Base-by-base conservation (phyloP, 1,140 invertebrate genomes). In the Zaprionus taronus region DNA sequence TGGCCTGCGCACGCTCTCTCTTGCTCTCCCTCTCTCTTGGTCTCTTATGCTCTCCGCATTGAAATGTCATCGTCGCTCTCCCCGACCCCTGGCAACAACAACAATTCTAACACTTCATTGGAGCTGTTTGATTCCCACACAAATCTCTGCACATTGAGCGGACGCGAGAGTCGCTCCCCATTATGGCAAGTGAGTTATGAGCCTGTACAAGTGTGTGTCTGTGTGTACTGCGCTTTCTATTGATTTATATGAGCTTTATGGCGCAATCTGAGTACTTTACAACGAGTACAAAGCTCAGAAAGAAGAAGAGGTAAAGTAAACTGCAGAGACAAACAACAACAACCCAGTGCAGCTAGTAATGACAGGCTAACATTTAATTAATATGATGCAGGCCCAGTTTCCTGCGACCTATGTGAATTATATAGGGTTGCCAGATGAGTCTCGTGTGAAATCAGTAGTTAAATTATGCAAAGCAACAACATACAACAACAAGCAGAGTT, bases 221-320 rank as follows among this genome's bases (percentile, higher is more conserved):
- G 72, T 82, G 62, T 63, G 51, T 44, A 55, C 78, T 79, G 85
- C 84, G 84, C 84, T 89, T 89, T 89, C 84, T 89, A 89, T 89
- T 89, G 84, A 89, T 89, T 89, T 89, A 89, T 90, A 81, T 86
- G 82, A 79, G 83, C 77, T 85, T 85, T 85, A 86, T 86, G 79
- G 84, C 84, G 84, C 84, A 87, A 89, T 87, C 72, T 76, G 79
- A 85, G 75, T 81, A 61, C 69, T 76, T 73, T 62, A 62, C 62
- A 83, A 74, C 63, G 75, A 74, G 72, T 73, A 70, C 57, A 71
- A 74, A 78, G 64, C 71, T 77, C 47, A 65, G 41, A 55, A 44
- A 61, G 76, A 72, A 62, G 65, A 73, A 51, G 53, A 72, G 53
- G n/a, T 61, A 51, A 69, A 53, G 44, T 63, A 60, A 84, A 75